Evolutionary conservation across 2,113 vertebrate genomes (phyloP).

Genomic region (Paradoxurus hermaphroditus): DNA sequence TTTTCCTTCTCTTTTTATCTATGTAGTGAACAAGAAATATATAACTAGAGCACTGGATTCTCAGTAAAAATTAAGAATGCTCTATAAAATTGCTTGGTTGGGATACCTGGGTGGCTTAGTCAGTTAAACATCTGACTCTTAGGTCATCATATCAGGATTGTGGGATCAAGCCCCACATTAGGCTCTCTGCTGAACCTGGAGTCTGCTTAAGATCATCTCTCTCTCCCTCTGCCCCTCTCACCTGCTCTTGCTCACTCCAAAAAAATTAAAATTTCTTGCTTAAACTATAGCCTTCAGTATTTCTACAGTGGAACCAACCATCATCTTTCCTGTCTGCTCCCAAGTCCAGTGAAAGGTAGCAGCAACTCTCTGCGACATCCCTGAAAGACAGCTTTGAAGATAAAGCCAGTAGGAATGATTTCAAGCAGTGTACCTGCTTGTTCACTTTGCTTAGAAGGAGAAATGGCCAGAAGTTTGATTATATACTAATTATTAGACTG

Average conservation of each 20-base stretch:
- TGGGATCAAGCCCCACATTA: no score
- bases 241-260: no score
- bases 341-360: neutral
- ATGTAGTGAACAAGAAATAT: neutral
- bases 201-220: no score
- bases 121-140: no score
- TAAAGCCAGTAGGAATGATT: neutral
- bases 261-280: neutral
- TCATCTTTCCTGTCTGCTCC: accelerated
- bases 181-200: no score
- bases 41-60: neutral
- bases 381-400: neutral
- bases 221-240: no score
- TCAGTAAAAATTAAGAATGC: neutral
- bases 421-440: neutral
- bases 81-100: neutral
- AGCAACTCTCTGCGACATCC: neutral
- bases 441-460: neutral
- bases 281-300: neutral
- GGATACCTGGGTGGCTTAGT: no score
- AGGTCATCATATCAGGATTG: no score
- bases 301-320: neutral
- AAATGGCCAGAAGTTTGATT: neutral
- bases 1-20: neutral
- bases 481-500: neutral